Conservation (phyloP, 2,113 vertebrate species). For the Psophia crepitans region DNA sequence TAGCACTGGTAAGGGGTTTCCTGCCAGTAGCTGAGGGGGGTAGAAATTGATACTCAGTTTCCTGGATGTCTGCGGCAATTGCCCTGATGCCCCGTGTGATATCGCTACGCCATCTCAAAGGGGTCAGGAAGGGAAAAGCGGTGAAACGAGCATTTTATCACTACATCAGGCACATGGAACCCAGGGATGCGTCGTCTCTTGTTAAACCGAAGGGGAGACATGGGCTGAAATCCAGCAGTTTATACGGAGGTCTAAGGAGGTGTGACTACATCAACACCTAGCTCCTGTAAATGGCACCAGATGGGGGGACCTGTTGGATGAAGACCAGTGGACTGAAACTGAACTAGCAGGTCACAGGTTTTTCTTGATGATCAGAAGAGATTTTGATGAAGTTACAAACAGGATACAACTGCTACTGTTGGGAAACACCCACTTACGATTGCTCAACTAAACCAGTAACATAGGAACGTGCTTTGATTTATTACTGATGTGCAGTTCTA, state of each 20-base stretch:
- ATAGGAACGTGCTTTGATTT: neutral
- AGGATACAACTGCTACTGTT: neutral
- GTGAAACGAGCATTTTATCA: neutral
- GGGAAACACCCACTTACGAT: neutral
- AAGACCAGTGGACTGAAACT: neutral
- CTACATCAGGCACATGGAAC: neutral
- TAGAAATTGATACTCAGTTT: neutral
- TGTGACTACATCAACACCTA: neutral
- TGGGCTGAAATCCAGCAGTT: neutral
- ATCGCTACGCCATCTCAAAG: neutral
- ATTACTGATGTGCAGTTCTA: fast-evolving
- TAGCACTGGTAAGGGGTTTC: neutral
- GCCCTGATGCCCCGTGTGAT: fast-evolving
- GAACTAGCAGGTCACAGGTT: neutral
- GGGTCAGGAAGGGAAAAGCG: neutral
- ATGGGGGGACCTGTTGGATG: neutral
- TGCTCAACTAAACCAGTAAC: neutral
- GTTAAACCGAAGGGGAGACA: neutral
- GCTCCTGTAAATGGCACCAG: neutral
- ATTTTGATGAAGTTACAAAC: neutral
- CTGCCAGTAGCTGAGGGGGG: neutral
- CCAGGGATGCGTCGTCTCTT: neutral
- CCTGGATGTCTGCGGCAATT: neutral
- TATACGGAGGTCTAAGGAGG: neutral
- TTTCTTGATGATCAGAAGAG: neutral